These are phyloP conservation scores for Plotosus lineatus DNA, from an alignment of 2,113 vertebrate genomes.

Conservation along the genomic window DNA sequence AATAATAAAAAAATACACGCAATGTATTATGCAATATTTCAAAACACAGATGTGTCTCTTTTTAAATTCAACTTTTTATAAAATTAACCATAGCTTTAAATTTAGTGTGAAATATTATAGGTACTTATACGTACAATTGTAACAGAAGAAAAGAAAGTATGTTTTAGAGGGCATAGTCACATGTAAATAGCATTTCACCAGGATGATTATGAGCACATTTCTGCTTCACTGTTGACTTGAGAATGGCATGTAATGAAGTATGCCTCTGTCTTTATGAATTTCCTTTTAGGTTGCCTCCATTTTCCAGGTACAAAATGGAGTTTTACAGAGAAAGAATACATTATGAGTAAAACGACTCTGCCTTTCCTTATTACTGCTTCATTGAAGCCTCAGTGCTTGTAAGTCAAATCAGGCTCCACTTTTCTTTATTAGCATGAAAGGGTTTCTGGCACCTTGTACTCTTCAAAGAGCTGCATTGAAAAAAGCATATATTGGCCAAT, in stretches of 20 bases:
- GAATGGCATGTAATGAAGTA: constrained; percentile 48
- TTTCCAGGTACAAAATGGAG: constrained; percentile 50
- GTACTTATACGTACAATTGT: no score
- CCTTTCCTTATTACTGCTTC: constrained; percentile 48
- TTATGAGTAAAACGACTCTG: constrained; percentile 45
- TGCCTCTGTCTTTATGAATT: constrained; percentile 47
- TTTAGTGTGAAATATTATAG: no score
- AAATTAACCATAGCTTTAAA: no score
- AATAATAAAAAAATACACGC: not conserved
- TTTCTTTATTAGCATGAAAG: constrained; percentile 66
- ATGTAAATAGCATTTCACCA: constrained; percentile 39
- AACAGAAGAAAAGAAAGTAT: constrained; percentile 43
- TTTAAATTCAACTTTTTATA: not conserved
- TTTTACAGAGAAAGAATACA: constrained; percentile 44
- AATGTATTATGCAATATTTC: not conserved
- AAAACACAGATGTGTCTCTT: not conserved
- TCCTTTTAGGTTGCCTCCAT: constrained; percentile 49
- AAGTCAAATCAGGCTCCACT: constrained; percentile 60
- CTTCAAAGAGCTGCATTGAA: constrained; percentile 36
- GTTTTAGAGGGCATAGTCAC: constrained; percentile 7
- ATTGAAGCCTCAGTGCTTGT: constrained; percentile 41
- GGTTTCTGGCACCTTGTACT: constrained; percentile 60
- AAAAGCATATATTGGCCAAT: constrained; percentile 40
- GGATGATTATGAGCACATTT: constrained; percentile 45
- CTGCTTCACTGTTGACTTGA: constrained; percentile 19